Evolutionary conservation across 2,888 invertebrate genomes (phyloP).

Genomic region (Phengaris alcon): DNA sequence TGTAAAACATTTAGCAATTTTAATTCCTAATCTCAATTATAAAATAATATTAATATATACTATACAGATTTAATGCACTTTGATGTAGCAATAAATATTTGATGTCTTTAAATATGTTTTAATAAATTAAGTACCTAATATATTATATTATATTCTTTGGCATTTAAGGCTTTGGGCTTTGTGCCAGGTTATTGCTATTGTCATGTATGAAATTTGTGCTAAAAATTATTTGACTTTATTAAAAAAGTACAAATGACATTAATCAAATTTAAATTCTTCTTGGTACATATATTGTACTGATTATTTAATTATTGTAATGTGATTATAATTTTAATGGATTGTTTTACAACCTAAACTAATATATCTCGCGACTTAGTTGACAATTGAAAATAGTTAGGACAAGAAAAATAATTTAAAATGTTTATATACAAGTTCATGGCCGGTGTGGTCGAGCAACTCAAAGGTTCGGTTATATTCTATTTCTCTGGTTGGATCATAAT

Average conservation of each 20-base stretch:
- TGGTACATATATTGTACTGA: neutral
- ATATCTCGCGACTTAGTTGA: neutral
- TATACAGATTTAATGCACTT: neutral
- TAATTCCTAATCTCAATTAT: neutral
- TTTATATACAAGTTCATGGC: conserved; percentile 54
- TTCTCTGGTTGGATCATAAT: neutral
- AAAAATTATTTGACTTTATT: neutral
- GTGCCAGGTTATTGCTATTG: no score
- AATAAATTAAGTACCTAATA: neutral
- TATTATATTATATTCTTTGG: no score
- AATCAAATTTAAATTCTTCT: neutral
- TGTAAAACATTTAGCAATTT: neutral
- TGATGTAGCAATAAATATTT: conserved; percentile 25
- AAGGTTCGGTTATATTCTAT: conserved; percentile 35
- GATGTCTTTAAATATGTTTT: conserved; percentile 18
- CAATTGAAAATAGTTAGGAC: neutral
- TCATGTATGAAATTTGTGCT: neutral
- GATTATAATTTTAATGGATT: neutral
- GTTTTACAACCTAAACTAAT: neutral
- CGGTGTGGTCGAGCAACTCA: conserved; percentile 47
- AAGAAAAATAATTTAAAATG: conserved; percentile 41
- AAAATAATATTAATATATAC: neutral
- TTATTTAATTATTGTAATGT: neutral
- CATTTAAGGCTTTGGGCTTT: no score
- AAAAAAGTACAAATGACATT: neutral